Percentiles rank a stretch among this genome's conserved stretches.
These are phyloP conservation scores for Meiosimyza decipiens DNA, from an alignment of 2,888 invertebrate species.

Conservation along the genomic window DNA sequence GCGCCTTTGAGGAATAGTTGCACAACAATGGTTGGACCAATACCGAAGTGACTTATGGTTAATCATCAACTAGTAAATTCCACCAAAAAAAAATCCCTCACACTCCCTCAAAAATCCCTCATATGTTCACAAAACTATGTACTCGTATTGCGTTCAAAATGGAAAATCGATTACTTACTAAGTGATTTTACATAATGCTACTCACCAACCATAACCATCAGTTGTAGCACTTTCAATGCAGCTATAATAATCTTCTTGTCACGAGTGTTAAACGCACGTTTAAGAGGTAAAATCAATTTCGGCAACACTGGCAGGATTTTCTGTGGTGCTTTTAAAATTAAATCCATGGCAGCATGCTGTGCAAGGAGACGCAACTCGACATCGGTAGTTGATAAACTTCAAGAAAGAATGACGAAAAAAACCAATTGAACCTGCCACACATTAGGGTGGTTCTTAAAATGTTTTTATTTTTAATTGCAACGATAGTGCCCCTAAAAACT, in stretches of 20 bases:
- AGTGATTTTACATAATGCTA: not conserved
- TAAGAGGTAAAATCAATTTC: slow-evolving; percentile 91
- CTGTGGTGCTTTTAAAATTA: slow-evolving; percentile 71
- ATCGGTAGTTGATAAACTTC: slow-evolving; percentile 76
- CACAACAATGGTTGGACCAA: no score
- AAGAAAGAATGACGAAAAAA: slow-evolving; percentile 16
- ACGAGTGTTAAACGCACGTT: slow-evolving; percentile 88
- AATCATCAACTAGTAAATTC: no score
- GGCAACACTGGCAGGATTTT: slow-evolving; percentile 83
- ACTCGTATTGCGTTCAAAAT: no score
- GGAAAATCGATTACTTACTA: not conserved
- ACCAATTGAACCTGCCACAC: not conserved
- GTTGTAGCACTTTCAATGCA: slow-evolving; percentile 85
- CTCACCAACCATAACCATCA: slow-evolving; percentile 82
- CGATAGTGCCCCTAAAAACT: not conserved
- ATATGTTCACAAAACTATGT: no score
- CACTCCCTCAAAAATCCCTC: no score
- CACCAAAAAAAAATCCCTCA: not conserved
- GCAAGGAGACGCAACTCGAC: slow-evolving; percentile 88
- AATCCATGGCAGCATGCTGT: slow-evolving; percentile 85
- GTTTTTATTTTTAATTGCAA: not conserved
- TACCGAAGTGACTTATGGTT: not conserved
- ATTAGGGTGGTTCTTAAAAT: no score
- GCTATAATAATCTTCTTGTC: slow-evolving; percentile 83
- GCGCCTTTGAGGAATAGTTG: no score